Evolutionary conservation across 1,140 invertebrate species (phyloP).

Genomic region (Diachasma alloeum): DNA sequence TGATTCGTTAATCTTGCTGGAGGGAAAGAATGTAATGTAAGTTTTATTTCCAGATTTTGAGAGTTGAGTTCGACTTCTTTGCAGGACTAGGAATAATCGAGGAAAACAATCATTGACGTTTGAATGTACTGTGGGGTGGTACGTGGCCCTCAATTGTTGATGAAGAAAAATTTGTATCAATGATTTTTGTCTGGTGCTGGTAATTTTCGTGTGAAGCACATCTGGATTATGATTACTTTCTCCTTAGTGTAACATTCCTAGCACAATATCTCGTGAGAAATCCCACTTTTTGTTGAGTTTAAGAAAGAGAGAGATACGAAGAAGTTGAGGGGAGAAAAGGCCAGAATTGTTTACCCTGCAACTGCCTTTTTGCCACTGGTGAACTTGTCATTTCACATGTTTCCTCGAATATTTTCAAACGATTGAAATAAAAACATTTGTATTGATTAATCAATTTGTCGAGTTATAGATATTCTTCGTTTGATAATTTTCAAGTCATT

Average conservation of each 20-base stretch:
- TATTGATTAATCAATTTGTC: not conserved
- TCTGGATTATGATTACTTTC: not conserved
- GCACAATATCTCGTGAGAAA: not conserved
- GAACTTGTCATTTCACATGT: not conserved
- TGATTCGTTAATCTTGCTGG: not conserved
- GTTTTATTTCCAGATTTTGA: not conserved
- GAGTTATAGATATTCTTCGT: not conserved
- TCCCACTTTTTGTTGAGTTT: not conserved
- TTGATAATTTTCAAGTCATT: slow-evolving; percentile 4
- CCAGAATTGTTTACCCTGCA: not conserved
- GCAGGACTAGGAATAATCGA: not conserved
- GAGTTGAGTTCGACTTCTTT: not conserved
- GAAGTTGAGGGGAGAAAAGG: not conserved
- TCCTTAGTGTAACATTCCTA: not conserved
- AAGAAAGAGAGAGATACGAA: not conserved
- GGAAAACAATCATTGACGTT: not conserved
- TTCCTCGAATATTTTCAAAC: not conserved
- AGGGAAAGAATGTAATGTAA: not conserved
- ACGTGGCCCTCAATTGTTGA: slow-evolving; percentile 8
- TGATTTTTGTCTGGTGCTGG: not conserved
- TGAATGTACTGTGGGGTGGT: not conserved
- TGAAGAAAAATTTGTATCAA: not conserved
- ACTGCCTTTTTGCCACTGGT: not conserved
- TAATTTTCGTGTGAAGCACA: not conserved
- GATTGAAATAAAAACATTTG: not conserved